A percentile compares a stretch with the other conserved stretches of the same genome.
Evolutionary conservation across 2,113 vertebrate genomes (phyloP).

Genomic region (Probosciger aterrimus): DNA sequence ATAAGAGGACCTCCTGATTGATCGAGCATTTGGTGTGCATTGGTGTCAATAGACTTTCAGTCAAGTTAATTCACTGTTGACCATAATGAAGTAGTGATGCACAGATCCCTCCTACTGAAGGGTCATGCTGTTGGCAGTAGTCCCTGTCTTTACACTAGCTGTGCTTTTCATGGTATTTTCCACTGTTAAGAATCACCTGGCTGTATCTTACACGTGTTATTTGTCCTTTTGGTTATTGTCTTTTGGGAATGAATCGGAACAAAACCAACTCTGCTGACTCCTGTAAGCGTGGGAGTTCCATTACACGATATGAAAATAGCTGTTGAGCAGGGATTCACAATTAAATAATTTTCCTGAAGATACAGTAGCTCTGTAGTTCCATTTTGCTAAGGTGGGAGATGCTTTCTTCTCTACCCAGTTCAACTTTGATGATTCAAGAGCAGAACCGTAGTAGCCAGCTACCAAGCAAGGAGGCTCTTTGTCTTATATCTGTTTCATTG

Average conservation of each 20-base stretch:
- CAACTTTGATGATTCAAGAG: not conserved
- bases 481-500: not conserved
- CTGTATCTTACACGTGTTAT: not conserved
- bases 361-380: not conserved
- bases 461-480: not conserved
- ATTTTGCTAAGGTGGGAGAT: not conserved
- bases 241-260: not conserved
- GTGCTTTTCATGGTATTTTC: not conserved
- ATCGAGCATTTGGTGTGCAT: not conserved
- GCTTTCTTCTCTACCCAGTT: not conserved
- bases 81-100: not conserved
- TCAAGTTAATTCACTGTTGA: not conserved
- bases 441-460: not conserved
- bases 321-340: not conserved
- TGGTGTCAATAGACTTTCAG: not conserved
- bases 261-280: not conserved
- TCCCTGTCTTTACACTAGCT: not conserved
- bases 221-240: not conserved
- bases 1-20: not conserved
- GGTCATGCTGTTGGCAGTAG: not conserved
- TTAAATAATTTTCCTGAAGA: not conserved
- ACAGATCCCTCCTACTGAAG: not conserved
- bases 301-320: not conserved
- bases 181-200: not conserved
- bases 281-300: not conserved